phyloP scores from a whole-genome alignment of 2,797 vertebrate genomes.

The Enteromius fasciolatus region DNA sequence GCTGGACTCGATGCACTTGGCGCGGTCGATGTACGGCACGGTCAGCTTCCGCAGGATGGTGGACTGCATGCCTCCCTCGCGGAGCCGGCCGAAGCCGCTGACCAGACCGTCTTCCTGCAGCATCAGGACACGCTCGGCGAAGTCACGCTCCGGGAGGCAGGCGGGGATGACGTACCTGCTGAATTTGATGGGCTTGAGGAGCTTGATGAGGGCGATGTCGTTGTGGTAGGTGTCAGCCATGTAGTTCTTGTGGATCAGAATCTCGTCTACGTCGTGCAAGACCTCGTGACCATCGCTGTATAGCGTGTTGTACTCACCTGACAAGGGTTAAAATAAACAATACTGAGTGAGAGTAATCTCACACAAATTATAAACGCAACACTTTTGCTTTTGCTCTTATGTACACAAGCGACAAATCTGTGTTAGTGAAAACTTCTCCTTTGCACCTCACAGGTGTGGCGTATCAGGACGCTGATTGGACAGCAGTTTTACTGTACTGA shows the following conservation, averaged over 20 bases:
- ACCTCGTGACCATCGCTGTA: slow-evolving; percentile 72
- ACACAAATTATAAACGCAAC: too few relatives aligned
- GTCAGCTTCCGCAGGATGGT: slow-evolving; percentile 79
- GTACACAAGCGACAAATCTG: too few relatives aligned
- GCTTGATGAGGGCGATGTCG: slow-evolving; percentile 89
- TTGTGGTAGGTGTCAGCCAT: slow-evolving; percentile 80
- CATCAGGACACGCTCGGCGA: slow-evolving; percentile 91
- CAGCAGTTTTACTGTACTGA: too few relatives aligned
- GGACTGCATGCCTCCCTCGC: slow-evolving; percentile 77
- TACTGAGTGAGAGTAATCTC: too few relatives aligned
- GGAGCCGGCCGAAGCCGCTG: slow-evolving; percentile 88
- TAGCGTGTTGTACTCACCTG: slow-evolving; percentile 84
- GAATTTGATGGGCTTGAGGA: slow-evolving; percentile 82
- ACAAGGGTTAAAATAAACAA: background rate
- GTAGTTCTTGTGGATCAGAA: slow-evolving; percentile 80
- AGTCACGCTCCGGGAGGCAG: slow-evolving; percentile 84
- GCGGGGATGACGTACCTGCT: slow-evolving; percentile 81
- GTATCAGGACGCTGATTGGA: too few relatives aligned
- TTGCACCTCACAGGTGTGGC: too few relatives aligned
- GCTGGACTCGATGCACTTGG: slow-evolving; percentile 85
- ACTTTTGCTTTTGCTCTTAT: too few relatives aligned
- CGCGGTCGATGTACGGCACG: slow-evolving; percentile 85
- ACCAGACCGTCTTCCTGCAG: slow-evolving; percentile 75
- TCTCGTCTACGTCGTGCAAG: slow-evolving; percentile 69
- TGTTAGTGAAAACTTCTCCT: too few relatives aligned